phyloP scores from a whole-genome alignment of 2,797 vertebrate genomes.

The Typhlichthys subterraneus region DNA sequence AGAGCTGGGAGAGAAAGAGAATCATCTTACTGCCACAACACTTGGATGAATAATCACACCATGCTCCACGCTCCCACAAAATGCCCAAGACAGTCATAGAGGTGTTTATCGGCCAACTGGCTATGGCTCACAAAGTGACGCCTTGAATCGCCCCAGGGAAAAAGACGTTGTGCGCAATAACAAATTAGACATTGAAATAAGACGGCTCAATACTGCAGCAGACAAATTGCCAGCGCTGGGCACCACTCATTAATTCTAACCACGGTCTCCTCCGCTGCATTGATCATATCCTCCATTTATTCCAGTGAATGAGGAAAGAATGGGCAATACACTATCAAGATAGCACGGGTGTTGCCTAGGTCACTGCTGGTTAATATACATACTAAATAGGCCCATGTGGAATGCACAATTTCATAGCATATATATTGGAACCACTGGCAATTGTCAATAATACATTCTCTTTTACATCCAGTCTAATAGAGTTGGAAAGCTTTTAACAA shows the following conservation, averaged over 20 bases:
- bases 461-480: constrained; percentile 42
- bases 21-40: constrained; percentile 42
- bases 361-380: constrained; percentile 47
- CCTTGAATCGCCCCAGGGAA: constrained; percentile 61
- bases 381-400: constrained; percentile 22
- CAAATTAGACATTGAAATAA: constrained; percentile 80
- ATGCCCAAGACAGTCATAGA: constrained; percentile 51
- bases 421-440: constrained; percentile 22
- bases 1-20: constrained; percentile 16
- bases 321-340: constrained; percentile 47
- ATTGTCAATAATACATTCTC: constrained; percentile 22
- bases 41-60: constrained; percentile 49
- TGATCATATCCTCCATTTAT: constrained; percentile 73
- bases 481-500: constrained; percentile 54
- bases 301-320: constrained; percentile 63
- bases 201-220: constrained; percentile 74
- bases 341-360: constrained; percentile 36
- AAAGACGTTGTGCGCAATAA: constrained; percentile 71
- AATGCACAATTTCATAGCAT: constrained; percentile 28
- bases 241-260: constrained; percentile 73
- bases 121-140: constrained; percentile 51
- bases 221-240: constrained; percentile 70
- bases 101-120: constrained; percentile 63
- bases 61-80: constrained; percentile 47
- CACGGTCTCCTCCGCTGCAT: constrained; percentile 63